Evolutionary conservation across 2,888 invertebrate genomes (phyloP).

Genomic region (Nemapogon koenigi): DNA sequence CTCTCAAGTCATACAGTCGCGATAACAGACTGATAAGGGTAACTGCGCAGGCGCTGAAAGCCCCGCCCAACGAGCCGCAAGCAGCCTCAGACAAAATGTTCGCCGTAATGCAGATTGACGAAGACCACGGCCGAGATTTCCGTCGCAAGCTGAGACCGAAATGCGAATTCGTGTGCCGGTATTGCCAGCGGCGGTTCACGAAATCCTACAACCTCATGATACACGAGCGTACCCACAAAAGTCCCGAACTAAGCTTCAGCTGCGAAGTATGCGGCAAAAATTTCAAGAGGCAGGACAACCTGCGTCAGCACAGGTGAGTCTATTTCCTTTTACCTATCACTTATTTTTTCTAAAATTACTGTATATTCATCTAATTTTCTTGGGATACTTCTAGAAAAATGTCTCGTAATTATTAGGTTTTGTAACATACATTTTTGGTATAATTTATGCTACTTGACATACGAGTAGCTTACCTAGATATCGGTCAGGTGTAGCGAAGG

Average conservation of each 20-base stretch:
- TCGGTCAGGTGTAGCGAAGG: conserved; percentile 2
- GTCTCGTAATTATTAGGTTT: too few species aligned
- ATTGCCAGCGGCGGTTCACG: conserved; percentile 96
- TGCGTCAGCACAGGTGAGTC: conserved; percentile 90
- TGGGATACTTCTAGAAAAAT: too few species aligned
- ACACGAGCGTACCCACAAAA: conserved; percentile 97
- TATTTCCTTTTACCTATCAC: conserved; percentile 7
- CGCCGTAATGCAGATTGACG: conserved; percentile 90
- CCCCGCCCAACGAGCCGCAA: conserved; percentile 54
- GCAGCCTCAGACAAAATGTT: conserved; percentile 74
- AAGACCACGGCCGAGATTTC: conserved; percentile 85
- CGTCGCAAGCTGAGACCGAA: conserved; percentile 89
- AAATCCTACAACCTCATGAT: conserved; percentile 99
- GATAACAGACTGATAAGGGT: conserved; percentile 36
- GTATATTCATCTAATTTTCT: too few species aligned
- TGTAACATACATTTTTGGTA: too few species aligned
- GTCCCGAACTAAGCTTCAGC: conserved; percentile 93
- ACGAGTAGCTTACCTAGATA: neutral
- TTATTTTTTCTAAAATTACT: too few species aligned
- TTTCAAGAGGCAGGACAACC: conserved; percentile 96
- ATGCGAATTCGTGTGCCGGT: conserved; percentile 98
- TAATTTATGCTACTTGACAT: conserved; percentile 5
- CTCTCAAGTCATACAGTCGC: neutral
- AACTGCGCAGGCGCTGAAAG: too few species aligned
- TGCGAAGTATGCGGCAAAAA: conserved; percentile 98